Base-by-base conservation (phyloP, 2,113 vertebrate species). In the Rhagologus leucostigma region DNA sequence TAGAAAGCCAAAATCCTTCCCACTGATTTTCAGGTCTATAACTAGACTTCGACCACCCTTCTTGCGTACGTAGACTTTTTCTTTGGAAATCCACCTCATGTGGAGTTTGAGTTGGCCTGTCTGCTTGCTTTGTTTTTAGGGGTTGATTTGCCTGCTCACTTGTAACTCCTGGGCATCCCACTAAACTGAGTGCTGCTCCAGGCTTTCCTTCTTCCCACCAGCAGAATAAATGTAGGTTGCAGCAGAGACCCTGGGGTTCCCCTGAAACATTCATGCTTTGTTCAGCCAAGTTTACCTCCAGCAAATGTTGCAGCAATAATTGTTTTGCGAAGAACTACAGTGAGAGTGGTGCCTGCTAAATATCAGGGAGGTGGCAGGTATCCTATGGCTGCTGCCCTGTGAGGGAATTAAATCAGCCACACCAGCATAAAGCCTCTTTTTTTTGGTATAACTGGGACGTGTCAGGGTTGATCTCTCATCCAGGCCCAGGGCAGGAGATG, bases 381-480 rank as follows among this genome's bases (percentile, higher is more conserved):
- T 62, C 42, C 16, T 22, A 7, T 13, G 22, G 53, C 35, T 78
- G 46, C 30, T 87, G 41, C 16, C 77, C 50, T 62, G 16, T 19
- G 26, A 47, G 73, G 53, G 32, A 83, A 44, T n/a, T 16, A 39
- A 76, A 56, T 77, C 30, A 68, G 15, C 56, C 41, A 55, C 1
- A 5, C 21, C 39, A 42, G 11, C 4, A 14, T 33, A 21, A 56
- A 56, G 3, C 22, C 29, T 29, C 32, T 82, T 62, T 62, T 44
- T 49, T 23, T 64, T 52, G 32, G 41, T 27, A 6, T 49, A 49
- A 26, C 39, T 82, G 26, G 20, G 59, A 8, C 0, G 0, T 65
- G n/a, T 14, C 2, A 7, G 75, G 26, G 32, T 42, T 46, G 15
- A 46, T 63, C 24, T 89, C 26, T 21, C 3, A 2, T 23, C 53